These are phyloP conservation scores for Acromyrmex echinatior DNA, from an alignment of 1,140 invertebrate species.

Conservation along the genomic window DNA sequence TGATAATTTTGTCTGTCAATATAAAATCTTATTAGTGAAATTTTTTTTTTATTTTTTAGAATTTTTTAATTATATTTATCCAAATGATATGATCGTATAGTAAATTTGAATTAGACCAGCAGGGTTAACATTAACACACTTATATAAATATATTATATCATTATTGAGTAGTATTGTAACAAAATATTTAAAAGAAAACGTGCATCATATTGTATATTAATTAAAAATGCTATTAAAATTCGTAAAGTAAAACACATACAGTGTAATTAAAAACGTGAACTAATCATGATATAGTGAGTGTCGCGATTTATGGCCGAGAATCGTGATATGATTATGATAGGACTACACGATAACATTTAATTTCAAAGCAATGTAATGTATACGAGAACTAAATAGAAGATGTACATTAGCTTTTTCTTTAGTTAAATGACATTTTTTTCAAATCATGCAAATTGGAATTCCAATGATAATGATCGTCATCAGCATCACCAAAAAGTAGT, in stretches of 20 bases:
- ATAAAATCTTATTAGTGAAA: no score
- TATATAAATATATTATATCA: background rate
- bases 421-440: conserved; percentile 3
- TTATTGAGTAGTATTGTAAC: background rate
- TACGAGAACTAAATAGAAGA: conserved; percentile 2
- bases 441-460: conserved; percentile 54
- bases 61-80: no score
- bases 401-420: conserved; percentile 27
- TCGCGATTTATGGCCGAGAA: background rate
- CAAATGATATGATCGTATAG: no score
- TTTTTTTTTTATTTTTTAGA: no score
- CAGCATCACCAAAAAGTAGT: background rate
- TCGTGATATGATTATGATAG: conserved; percentile 31
- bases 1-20: no score
- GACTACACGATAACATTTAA: conserved; percentile 75
- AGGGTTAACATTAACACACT: background rate
- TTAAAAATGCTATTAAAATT: conserved; percentile 4
- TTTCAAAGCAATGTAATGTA: conserved; percentile 74
- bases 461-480: background rate
- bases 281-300: background rate
- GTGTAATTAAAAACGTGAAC: background rate
- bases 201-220: background rate
- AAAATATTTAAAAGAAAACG: background rate
- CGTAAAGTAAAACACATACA: background rate
- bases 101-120: no score